Evolutionary conservation across 2,113 vertebrate species (phyloP).

Genomic region (Acinonyx jubatus): DNA sequence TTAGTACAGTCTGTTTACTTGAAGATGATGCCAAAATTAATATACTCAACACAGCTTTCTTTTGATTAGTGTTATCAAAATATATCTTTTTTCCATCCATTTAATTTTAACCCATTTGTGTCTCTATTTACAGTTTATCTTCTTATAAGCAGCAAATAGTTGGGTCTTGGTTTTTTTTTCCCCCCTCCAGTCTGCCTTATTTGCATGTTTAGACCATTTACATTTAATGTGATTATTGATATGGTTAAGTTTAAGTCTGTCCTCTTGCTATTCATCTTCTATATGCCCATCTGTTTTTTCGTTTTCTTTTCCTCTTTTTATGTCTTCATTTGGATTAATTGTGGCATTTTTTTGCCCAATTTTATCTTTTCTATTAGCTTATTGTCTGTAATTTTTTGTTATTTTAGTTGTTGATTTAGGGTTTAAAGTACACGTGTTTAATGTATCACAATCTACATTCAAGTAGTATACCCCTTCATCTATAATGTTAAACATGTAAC

Average conservation of each 20-base stretch:
- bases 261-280: neutral
- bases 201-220: neutral
- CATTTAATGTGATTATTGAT: neutral
- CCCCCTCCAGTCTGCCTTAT: neutral
- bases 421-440: neutral
- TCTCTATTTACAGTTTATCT: neutral
- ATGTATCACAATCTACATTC: neutral
- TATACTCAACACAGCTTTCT: neutral
- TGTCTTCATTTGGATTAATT: neutral
- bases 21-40: neutral
- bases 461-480: neutral
- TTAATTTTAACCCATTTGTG: neutral
- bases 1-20: neutral
- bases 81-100: neutral
- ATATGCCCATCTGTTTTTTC: neutral
- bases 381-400: neutral
- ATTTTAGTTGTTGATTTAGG: neutral
- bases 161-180: neutral
- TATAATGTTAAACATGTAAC: neutral
- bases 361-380: neutral
- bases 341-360: neutral
- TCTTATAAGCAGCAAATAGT: neutral
- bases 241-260: neutral
- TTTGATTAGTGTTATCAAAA: neutral
- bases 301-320: neutral